Conservation (phyloP, 2,797 vertebrate species). For the Tenualosa thibaudeaui region DNA sequence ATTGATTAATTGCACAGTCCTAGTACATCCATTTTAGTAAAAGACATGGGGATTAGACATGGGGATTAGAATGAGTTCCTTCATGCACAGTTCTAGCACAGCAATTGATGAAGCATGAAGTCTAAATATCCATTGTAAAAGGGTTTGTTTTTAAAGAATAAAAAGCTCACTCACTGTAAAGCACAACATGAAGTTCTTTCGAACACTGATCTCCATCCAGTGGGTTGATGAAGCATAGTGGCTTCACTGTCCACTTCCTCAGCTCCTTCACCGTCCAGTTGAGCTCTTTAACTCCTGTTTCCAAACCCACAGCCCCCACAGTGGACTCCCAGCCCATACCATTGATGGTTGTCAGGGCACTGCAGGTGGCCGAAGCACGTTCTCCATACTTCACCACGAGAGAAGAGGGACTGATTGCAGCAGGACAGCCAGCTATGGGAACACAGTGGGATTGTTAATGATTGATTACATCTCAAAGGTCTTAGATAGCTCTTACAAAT, state of each 20-base stretch:
- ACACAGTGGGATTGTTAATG: background rate
- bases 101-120: too few species aligned
- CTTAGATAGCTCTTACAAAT: too few species aligned
- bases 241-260: background rate
- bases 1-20: too few species aligned
- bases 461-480: background rate
- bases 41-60: too few species aligned
- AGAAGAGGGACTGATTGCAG: slow-evolving; percentile 50
- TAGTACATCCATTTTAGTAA: too few species aligned
- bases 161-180: slow-evolving; percentile 45
- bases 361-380: slow-evolving; percentile 54
- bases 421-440: slow-evolving; percentile 30
- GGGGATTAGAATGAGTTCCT: too few species aligned
- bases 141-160: too few species aligned
- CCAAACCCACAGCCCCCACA: rapidly evolving
- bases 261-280: slow-evolving; percentile 33
- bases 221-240: background rate
- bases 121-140: too few species aligned
- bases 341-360: rapidly evolving
- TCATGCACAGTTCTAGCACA: too few species aligned
- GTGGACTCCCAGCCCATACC: slow-evolving; percentile 53
- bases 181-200: background rate
- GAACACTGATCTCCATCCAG: background rate
- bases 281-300: rapidly evolving
- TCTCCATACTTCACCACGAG: slow-evolving; percentile 58